phyloP scores from a whole-genome alignment of 2,113 vertebrate species.

The Xiphophorus couchianus region DNA sequence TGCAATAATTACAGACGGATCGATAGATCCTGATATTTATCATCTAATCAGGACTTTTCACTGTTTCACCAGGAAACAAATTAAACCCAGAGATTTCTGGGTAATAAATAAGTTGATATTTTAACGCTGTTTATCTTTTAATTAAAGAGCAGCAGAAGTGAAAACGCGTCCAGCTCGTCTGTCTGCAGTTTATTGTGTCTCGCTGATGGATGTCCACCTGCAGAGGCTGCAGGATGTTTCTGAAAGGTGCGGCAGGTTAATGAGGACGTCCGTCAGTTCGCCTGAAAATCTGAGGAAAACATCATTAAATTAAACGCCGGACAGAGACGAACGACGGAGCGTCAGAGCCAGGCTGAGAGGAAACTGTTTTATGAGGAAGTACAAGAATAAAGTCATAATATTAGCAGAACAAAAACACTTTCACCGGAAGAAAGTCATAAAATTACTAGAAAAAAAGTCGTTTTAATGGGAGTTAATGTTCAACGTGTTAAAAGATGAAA shows the following conservation, averaged over 20 bases:
- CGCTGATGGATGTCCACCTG: not conserved
- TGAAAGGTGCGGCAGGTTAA: not conserved
- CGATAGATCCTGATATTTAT: constrained; percentile 21
- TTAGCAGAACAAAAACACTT: too few relatives aligned
- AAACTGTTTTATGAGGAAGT: too few relatives aligned
- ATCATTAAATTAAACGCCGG: too few relatives aligned
- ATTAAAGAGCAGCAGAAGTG: not conserved
- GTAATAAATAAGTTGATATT: not conserved
- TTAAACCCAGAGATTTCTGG: not conserved
- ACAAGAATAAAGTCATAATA: too few relatives aligned
- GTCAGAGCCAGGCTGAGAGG: too few relatives aligned
- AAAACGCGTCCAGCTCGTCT: not conserved
- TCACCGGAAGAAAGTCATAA: too few relatives aligned
- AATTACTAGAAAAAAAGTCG: too few relatives aligned
- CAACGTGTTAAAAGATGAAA: too few relatives aligned
- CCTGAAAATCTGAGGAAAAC: not conserved
- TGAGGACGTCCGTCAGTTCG: not conserved
- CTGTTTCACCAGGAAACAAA: not conserved
- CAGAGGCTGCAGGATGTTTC: not conserved
- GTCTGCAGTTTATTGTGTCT: not conserved
- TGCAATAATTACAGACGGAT: constrained; percentile 8
- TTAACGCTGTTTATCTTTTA: not conserved
- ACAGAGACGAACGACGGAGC: too few relatives aligned
- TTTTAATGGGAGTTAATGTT: too few relatives aligned
- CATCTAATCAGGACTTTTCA: not conserved